Conservation (phyloP, 2,797 vertebrate genomes). For the Diplodus puntazzo region DNA sequence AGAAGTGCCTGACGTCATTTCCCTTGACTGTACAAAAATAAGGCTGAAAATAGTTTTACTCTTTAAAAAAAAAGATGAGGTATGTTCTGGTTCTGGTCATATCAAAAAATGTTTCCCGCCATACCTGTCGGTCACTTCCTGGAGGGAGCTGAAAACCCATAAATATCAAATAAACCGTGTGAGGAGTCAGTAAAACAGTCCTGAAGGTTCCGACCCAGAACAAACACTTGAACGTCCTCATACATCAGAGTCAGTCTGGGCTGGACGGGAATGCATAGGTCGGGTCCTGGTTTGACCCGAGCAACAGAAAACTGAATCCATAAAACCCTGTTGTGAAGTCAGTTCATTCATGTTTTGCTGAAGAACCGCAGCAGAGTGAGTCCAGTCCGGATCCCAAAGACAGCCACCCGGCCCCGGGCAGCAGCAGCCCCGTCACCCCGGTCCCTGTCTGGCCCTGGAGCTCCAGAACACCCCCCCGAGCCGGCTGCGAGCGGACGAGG, state of each 20-base stretch:
- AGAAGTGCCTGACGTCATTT: constrained; percentile 93
- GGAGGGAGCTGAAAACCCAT: constrained; percentile 51
- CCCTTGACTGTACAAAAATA: constrained; percentile 98
- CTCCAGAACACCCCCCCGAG: neutral
- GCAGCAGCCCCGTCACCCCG: neutral
- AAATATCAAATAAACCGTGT: constrained; percentile 73
- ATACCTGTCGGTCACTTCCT: constrained; percentile 89
- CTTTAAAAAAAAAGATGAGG: constrained; percentile 97
- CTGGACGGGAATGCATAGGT: constrained; percentile 91
- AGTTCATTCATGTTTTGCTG: constrained; percentile 61
- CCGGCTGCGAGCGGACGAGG: neutral
- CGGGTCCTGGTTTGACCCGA: constrained; percentile 86
- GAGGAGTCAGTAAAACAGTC: constrained; percentile 90
- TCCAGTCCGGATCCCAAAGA: constrained; percentile 9
- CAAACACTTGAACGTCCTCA: no score
- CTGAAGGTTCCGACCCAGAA: neutral
- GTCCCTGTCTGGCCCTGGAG: constrained; percentile 24
- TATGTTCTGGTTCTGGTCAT: constrained; percentile 80
- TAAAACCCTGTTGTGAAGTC: constrained; percentile 89
- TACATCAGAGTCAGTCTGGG: no score
- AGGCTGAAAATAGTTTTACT: constrained; percentile 96
- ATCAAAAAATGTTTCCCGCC: constrained; percentile 93
- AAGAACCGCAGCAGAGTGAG: constrained; percentile 53
- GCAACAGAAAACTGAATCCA: constrained; percentile 77
- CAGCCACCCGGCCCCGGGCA: constrained; percentile 39